phyloP scores from a whole-genome alignment of 1,140 invertebrate species.

The Megalopta genalis region DNA sequence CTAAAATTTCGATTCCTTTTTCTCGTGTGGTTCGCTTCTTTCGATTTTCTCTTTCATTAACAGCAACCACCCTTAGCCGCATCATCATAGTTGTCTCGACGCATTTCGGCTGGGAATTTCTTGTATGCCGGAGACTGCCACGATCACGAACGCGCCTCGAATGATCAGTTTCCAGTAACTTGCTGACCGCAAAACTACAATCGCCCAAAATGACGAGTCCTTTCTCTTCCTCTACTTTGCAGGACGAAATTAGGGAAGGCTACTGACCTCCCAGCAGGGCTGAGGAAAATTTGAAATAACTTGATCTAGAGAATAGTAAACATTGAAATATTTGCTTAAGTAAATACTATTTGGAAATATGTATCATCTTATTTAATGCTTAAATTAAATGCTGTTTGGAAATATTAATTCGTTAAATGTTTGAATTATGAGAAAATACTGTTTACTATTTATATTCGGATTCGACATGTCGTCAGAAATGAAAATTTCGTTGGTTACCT shows the following conservation, averaged over 20 bases:
- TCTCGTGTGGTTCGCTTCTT: neutral
- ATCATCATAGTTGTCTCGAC: neutral
- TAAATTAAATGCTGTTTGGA: too few relatives aligned
- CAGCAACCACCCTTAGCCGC: neutral
- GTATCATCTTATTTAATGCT: too few relatives aligned
- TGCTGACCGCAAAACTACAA: neutral
- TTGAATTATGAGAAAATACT: too few relatives aligned
- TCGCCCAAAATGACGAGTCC: neutral
- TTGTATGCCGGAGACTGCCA: neutral
- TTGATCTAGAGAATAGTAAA: too few relatives aligned
- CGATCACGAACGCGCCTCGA: neutral
- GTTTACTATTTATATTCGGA: too few relatives aligned
- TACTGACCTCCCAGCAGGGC: neutral
- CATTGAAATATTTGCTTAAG: too few relatives aligned
- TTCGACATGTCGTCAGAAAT: too few relatives aligned
- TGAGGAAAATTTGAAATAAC: too few relatives aligned
- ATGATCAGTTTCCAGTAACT: conserved; percentile 1
- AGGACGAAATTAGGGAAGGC: neutral
- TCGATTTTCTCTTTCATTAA: conserved; percentile 1
- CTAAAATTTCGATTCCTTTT: conserved; percentile 3
- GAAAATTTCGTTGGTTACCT: too few relatives aligned
- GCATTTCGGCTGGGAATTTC: conserved; percentile 2
- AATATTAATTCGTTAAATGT: too few relatives aligned
- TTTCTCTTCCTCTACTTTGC: neutral
- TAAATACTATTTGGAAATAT: too few relatives aligned